Percentiles rank a stretch among this genome's conserved stretches.
Evolutionary conservation across 2,113 vertebrate species (phyloP).

Genomic region (Sorex fumeus): DNA sequence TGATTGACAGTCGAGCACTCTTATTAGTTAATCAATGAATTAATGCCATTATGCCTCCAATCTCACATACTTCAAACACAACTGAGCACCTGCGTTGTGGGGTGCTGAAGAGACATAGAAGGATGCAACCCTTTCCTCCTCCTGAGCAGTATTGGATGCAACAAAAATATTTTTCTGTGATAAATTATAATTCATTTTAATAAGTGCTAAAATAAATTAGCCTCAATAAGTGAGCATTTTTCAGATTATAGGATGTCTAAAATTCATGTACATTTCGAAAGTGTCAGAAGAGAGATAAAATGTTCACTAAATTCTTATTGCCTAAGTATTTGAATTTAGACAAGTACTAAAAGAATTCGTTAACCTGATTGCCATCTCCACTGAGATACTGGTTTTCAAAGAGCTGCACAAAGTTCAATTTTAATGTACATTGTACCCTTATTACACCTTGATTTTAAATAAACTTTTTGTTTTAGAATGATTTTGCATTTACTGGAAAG

Average conservation of each 20-base stretch:
- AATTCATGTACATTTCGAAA: constrained; percentile 44
- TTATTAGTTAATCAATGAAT: constrained; percentile 37
- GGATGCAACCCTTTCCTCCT: background rate
- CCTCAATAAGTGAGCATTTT: constrained; percentile 28
- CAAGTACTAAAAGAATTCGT: background rate
- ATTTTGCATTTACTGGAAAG: constrained; percentile 31
- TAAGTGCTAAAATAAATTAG: constrained; percentile 28
- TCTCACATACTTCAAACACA: constrained; percentile 36
- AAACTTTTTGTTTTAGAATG: constrained; percentile 23
- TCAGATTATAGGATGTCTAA: constrained; percentile 52
- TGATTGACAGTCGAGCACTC: background rate
- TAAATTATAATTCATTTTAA: constrained; percentile 42
- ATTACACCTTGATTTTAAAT: background rate
- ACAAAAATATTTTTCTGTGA: constrained; percentile 49
- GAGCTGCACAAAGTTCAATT: constrained; percentile 9
- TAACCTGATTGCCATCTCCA: background rate
- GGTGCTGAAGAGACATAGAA: background rate
- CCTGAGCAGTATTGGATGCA: constrained; percentile 42
- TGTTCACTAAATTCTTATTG: background rate
- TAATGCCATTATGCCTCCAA: constrained; percentile 15
- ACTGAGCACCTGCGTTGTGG: background rate
- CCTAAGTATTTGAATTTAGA: constrained; percentile 52
- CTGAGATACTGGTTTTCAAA: constrained; percentile 49
- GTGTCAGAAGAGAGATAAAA: constrained; percentile 43
- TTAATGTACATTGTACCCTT: constrained; percentile 19